These are phyloP conservation scores for Cygnus olor DNA, from an alignment of 2,797 vertebrate genomes.

Conservation along the genomic window DNA sequence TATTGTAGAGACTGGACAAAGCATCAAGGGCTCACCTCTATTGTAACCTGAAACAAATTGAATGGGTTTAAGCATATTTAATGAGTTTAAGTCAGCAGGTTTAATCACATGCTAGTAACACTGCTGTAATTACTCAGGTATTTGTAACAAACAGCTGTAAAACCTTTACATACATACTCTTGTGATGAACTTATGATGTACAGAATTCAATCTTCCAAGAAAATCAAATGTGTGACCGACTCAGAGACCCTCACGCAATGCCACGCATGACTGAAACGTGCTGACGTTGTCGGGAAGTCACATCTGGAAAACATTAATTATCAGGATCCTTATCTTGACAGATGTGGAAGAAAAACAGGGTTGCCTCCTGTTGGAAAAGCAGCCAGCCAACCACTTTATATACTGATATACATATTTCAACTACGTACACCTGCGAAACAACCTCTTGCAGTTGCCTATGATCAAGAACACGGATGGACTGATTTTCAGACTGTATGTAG, in stretches of 20 bases:
- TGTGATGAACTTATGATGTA: neutral
- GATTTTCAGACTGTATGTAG: neutral
- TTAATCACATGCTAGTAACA: neutral
- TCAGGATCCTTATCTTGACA: neutral
- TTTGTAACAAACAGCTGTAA: neutral
- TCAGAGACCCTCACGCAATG: neutral
- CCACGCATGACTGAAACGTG: neutral
- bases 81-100: neutral
- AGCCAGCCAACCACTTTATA: neutral
- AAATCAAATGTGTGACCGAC: neutral
- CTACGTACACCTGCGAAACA: neutral
- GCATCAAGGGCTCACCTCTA: neutral
- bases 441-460: neutral
- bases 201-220: neutral
- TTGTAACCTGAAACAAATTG: neutral
- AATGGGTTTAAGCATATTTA: neutral
- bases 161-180: neutral
- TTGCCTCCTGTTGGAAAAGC: neutral
- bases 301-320: neutral
- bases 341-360: neutral
- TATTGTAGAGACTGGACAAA: neutral
- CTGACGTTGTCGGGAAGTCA: neutral
- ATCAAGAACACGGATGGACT: neutral
- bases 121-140: neutral
- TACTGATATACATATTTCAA: neutral